Percentiles rank a stretch among this genome's conserved stretches.
Evolutionary conservation across 2,888 invertebrate genomes (phyloP).

Genomic region (Nycteola revayana): DNA sequence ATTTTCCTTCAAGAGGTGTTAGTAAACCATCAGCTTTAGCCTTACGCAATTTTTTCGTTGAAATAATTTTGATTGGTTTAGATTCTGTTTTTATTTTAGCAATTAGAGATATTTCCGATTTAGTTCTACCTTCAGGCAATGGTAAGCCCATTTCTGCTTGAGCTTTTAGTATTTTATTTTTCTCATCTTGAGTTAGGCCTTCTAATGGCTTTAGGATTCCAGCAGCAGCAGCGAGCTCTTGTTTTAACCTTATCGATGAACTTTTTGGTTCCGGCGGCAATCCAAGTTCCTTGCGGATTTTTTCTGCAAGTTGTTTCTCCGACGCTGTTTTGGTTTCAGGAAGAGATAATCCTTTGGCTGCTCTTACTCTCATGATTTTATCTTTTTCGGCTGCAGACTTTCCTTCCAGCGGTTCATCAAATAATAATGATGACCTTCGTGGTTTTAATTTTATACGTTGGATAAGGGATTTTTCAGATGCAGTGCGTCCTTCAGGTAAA

Average conservation of each 20-base stretch:
- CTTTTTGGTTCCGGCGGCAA: slow-evolving; percentile 37
- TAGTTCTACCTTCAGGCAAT: slow-evolving; percentile 22
- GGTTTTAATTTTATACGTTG: slow-evolving; percentile 20
- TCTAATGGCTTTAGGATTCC: slow-evolving; percentile 28
- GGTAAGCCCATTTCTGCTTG: slow-evolving; percentile 24
- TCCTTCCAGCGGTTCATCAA: no score
- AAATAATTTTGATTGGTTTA: slow-evolving; percentile 14
- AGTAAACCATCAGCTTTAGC: slow-evolving; percentile 24
- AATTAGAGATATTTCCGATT: slow-evolving; percentile 17
- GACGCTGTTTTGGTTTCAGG: slow-evolving; percentile 25
- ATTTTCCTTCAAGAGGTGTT: slow-evolving; percentile 26
- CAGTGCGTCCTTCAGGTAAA: slow-evolving; percentile 14
- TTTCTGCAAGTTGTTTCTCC: slow-evolving; percentile 34
- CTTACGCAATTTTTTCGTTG: slow-evolving; percentile 2
- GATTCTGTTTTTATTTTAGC: slow-evolving; percentile 1
- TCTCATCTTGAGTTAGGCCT: slow-evolving; percentile 23
- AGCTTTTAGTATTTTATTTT: slow-evolving; percentile 23
- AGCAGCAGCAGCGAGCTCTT: slow-evolving; percentile 27
- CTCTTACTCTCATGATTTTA: slow-evolving; percentile 28
- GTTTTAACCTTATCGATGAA: slow-evolving; percentile 23
- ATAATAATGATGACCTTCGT: no score
- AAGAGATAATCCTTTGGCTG: slow-evolving; percentile 17
- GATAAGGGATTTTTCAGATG: slow-evolving; percentile 7
- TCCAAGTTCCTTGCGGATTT: slow-evolving; percentile 37
- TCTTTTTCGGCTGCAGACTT: slow-evolving; percentile 26